These are phyloP conservation scores for Centroberyx gerrardi DNA, from an alignment of 2,797 vertebrate genomes.

Conservation along the genomic window DNA sequence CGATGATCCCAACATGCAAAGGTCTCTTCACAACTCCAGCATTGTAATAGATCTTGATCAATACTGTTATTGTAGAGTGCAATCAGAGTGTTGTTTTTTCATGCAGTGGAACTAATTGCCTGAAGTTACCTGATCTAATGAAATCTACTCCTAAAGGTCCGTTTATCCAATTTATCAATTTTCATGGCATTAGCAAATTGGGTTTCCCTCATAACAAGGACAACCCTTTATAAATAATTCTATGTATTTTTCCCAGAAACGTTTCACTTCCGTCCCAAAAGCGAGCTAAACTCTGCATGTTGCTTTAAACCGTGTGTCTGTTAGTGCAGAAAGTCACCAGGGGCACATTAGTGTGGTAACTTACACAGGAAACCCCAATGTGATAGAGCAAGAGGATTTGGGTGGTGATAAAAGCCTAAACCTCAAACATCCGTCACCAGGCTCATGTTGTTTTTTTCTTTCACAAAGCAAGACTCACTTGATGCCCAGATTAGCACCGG, in stretches of 20 bases:
- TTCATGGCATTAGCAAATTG: not conserved
- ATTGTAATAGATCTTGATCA: not conserved
- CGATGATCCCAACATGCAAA: not conserved
- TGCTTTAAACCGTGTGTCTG: conserved; percentile 15
- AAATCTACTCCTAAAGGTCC: conserved; percentile 30
- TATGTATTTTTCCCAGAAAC: not conserved
- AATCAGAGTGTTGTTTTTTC: not conserved
- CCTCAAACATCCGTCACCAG: conserved; percentile 73
- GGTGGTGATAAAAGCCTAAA: conserved; percentile 63
- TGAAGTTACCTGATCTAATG: conserved; percentile 32
- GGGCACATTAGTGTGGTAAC: conserved; percentile 58
- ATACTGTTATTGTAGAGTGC: not conserved
- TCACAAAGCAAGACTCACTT: conserved; percentile 16
- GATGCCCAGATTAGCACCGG: conserved; percentile 35
- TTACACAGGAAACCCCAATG: conserved; percentile 73
- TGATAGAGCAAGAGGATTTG: conserved; percentile 56
- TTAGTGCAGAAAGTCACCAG: conserved; percentile 25
- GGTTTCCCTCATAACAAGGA: not conserved
- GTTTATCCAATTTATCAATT: conserved; percentile 37
- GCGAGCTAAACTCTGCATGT: conserved; percentile 3
- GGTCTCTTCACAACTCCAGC: not conserved
- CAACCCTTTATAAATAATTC: not conserved
- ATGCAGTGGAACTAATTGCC: conserved; percentile 1
- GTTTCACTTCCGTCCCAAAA: not conserved
- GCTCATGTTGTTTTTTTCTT: conserved; percentile 55